Evolutionary conservation across 2,797 vertebrate genomes (phyloP), one percentile per base, ranked within the genome.

Genomic region (Orientallactaga sibirica): DNA sequence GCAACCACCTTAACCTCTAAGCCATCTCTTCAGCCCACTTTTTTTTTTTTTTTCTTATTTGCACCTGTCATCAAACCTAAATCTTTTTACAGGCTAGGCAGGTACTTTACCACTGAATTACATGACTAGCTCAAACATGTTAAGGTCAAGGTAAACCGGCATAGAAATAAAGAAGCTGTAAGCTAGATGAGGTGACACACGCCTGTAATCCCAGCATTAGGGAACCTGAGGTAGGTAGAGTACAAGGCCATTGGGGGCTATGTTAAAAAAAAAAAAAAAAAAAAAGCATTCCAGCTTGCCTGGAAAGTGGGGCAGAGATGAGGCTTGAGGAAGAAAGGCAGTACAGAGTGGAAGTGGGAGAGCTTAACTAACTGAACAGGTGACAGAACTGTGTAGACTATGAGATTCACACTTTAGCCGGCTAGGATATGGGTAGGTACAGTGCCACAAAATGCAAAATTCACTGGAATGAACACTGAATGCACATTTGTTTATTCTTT

Each of bases 391-490:
- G 62, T 33, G 64, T 20, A 64, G n/a, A 5, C 2, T 71, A 8
- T 88, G 43, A 78, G 43, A 76, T 48, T 86, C 5, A n/a, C 25
- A n/a, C 8, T 8, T 75, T 71, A 66, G 1, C 55, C 73, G 41
- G 20, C 27, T 55, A 55, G 82, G 37, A 68, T 8, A 5, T 12
- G 58, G 7, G 7, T 52, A 3, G 19, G 58, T 12, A 70, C 1
- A 55, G 71, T 68, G 68, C 88, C 73, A 88, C 92, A 48, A 41
- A 76, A 12, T 64, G 19, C 12, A 16, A 58, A 86, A 83, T 12
- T 37, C 29, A 73, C 2, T 27, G 52, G 24, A 79, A 4, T 62
- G 22, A 58, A 81, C 22, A 48, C 24, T 78, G 84, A 80, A 68
- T 84, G 81, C 73, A 75, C 43, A 94, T 74, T 4, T 88, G n/a